Percentiles rank a stretch among this genome's conserved stretches.
phyloP scores from a whole-genome alignment of 2,113 vertebrate species.

The Ictidomys tridecemlineatus region DNA sequence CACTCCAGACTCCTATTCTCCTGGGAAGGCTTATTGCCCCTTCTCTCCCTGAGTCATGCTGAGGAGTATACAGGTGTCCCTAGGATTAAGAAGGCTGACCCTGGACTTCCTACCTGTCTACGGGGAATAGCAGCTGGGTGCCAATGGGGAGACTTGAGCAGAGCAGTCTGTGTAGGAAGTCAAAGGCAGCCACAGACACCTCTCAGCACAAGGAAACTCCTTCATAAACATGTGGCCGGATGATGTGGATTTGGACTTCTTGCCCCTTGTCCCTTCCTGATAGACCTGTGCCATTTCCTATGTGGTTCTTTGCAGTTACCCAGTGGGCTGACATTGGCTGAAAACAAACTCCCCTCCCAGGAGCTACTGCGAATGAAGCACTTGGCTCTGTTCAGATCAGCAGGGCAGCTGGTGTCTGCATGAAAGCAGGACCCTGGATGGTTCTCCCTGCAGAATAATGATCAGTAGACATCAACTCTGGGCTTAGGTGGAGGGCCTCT shows the following conservation, averaged over 20 bases:
- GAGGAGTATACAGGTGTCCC: neutral
- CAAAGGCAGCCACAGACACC: neutral
- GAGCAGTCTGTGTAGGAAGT: neutral
- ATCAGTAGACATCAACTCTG: too few species aligned
- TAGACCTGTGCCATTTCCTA: neutral
- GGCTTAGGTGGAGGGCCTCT: neutral
- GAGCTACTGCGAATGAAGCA: slow-evolving; percentile 18
- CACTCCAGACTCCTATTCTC: neutral
- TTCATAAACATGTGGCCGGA: neutral
- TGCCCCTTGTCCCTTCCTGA: neutral
- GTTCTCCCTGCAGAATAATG: neutral
- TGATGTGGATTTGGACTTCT: neutral
- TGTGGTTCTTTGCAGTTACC: neutral
- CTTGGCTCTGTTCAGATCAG: slow-evolving; percentile 29
- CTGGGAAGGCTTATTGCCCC: too few species aligned
- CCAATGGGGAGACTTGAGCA: neutral
- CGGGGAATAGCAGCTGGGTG: too few species aligned
- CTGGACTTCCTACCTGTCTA: accelerated
- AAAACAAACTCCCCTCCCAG: slow-evolving; percentile 21
- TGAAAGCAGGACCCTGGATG: neutral
- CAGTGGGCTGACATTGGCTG: neutral
- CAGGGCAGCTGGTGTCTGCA: neutral
- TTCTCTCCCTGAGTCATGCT: too few species aligned
- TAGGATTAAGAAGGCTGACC: neutral
- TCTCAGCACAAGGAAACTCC: neutral